Percentiles rank a stretch among this genome's conserved stretches.
These are phyloP conservation scores for Miltochrista miniata DNA, from an alignment of 2,888 invertebrate genomes.

Conservation along the genomic window DNA sequence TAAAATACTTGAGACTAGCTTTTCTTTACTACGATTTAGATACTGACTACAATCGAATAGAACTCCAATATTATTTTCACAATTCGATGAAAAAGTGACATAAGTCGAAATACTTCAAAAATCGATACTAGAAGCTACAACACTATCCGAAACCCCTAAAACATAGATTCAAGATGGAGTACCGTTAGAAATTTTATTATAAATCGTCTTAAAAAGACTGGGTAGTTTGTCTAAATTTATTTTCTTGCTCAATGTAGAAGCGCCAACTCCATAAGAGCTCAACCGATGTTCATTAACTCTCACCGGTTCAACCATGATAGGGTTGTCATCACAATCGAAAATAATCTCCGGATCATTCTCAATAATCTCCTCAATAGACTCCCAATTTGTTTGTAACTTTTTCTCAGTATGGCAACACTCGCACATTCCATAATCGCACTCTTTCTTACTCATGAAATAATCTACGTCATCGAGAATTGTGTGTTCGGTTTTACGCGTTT, in stretches of 20 bases:
- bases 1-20: neutral
- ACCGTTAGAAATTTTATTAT: conserved; percentile 52
- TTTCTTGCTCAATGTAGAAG: conserved; percentile 47
- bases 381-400: conserved; percentile 64
- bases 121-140: conserved; percentile 3
- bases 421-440: conserved; percentile 73
- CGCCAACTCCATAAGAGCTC: too few species aligned
- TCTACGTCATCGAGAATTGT: conserved; percentile 73
- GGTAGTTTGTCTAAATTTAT: conserved; percentile 56
- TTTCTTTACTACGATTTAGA: neutral
- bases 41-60: neutral
- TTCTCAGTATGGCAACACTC: conserved; percentile 62
- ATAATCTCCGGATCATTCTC: conserved; percentile 79
- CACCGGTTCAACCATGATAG: conserved; percentile 62
- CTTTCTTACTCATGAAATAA: conserved; percentile 69
- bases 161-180: conserved; percentile 37
- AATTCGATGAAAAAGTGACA: too few species aligned
- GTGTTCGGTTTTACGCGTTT: conserved; percentile 48
- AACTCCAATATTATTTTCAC: neutral
- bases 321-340: conserved; percentile 72
- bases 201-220: conserved; percentile 55
- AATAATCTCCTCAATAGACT: conserved; percentile 74
- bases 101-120: too few species aligned
- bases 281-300: conserved; percentile 33
- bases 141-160: conserved; percentile 7